Evolutionary conservation across 2,888 invertebrate species (phyloP).

Genomic region (Apantesis nais): DNA sequence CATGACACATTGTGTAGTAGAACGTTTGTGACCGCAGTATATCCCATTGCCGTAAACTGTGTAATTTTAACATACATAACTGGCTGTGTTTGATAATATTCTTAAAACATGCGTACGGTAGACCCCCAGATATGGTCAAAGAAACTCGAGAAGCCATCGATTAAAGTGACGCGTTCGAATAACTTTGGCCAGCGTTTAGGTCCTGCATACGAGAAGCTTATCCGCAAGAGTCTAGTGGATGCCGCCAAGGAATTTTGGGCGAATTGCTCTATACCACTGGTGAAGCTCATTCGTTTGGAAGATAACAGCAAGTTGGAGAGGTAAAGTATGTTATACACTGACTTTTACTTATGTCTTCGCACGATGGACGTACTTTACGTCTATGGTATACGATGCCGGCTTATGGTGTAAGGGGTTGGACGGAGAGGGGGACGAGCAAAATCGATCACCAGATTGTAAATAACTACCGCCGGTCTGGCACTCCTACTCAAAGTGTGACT

Average conservation of each 20-base stretch:
- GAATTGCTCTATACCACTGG: conserved; percentile 28
- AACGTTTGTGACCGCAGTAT: not conserved
- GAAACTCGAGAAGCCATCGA: conserved; percentile 9
- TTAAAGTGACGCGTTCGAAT: conserved; percentile 11
- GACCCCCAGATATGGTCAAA: conserved; percentile 39
- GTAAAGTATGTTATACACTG: conserved; percentile 8
- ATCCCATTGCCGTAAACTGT: not conserved
- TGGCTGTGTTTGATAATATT: not conserved
- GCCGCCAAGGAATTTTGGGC: conserved; percentile 28
- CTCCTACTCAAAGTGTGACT: too few species aligned
- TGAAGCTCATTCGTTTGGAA: conserved; percentile 19
- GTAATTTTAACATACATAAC: not conserved
- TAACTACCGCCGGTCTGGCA: too few species aligned
- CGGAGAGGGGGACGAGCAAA: too few species aligned
- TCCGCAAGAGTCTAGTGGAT: conserved; percentile 36
- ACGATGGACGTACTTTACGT: too few species aligned
- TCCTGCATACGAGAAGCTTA: conserved; percentile 23
- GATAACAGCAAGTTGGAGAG: conserved; percentile 16
- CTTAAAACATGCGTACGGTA: conserved; percentile 38
- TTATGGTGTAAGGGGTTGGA: too few species aligned
- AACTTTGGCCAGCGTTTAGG: conserved; percentile 32
- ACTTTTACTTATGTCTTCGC: not conserved
- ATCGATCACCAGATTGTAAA: too few species aligned
- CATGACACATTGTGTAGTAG: not conserved
- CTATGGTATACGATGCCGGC: too few species aligned